These are phyloP conservation scores for Poecile atricapillus DNA, from an alignment of 2,113 vertebrate genomes.

Conservation along the genomic window DNA sequence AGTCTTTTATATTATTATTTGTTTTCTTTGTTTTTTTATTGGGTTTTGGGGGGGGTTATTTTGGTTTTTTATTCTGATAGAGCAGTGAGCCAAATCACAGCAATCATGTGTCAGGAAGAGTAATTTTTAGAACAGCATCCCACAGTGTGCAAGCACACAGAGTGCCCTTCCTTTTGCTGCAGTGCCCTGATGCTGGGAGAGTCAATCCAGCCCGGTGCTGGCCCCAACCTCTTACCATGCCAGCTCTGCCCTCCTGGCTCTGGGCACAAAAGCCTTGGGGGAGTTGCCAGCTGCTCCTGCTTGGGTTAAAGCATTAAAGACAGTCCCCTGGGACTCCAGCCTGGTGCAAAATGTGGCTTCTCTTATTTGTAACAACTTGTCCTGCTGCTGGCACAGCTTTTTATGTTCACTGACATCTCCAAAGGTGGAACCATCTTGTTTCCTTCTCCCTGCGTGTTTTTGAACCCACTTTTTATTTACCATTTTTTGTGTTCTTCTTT, in stretches of 20 bases:
- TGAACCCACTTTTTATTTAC: neutral
- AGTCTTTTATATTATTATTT: neutral
- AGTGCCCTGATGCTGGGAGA: neutral
- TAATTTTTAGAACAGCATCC: neutral
- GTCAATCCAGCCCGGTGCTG: accelerated
- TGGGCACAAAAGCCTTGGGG: accelerated
- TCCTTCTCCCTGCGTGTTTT: neutral
- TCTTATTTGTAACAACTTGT: neutral
- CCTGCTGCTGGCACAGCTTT: accelerated
- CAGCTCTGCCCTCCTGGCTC: neutral
- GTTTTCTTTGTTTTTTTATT: neutral
- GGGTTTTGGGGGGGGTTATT: neutral
- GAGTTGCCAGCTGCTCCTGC: neutral
- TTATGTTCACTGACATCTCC: neutral
- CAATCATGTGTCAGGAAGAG: neutral
- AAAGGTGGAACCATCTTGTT: neutral
- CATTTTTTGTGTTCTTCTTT: neutral
- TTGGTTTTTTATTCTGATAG: neutral
- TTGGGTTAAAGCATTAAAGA: neutral
- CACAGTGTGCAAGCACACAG: accelerated
- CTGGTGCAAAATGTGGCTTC: neutral
- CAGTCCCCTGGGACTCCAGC: neutral
- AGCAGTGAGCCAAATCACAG: neutral
- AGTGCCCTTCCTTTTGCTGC: neutral
- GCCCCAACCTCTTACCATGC: neutral